Base-by-base conservation (phyloP, 2,113 vertebrate species). In the Laticauda laticaudata region DNA sequence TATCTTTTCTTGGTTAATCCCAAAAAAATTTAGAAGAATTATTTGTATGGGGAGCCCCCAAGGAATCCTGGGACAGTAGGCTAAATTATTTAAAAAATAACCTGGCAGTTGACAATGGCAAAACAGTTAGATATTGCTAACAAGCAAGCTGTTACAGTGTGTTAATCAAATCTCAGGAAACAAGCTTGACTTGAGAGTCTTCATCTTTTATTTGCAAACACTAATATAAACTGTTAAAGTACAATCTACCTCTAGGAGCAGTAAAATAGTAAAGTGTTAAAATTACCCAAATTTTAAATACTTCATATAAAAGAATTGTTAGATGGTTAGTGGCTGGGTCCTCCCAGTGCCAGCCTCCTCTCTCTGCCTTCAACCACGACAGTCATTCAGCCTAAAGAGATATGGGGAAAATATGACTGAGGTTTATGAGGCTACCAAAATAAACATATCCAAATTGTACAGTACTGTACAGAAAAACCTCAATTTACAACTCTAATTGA, bases 211-310 rank as follows among this genome's bases (percentile, higher is more conserved):
- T 81, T 81, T 43, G 75, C 3, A 81, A 81, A 81, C 20, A 21
- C 75, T 75, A 75, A 29, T 57, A 86, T 86, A 59, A 94, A 0
- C 91, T 95, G 64, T 26, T 75, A 75, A 75, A 75, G 5, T 34
- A 75, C 12, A 75, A 2, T 34, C 12, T n/a, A 75, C 64, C 29
- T 15, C 15, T 61, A 93, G 51, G 56, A 39, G 14, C 55, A 91
- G 81, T 94, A 43, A 95, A 94, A 94, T 91, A 26, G 90, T 94
- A 93, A 93, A 91, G 55, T 54, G 64, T 54, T 59, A 89, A 14
- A 92, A 18, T 39, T 88, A 29, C 39, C 90, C 95, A 93, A 91
- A 91, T 93, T 57, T 95, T 93, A 94, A 94, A 93, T 92, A 54
- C 53, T 61, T 57, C 23, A 34, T 75, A 75, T 15, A 34, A 51